Evolutionary conservation across 2,888 invertebrate genomes (phyloP).

Genomic region (Drymonia ruficornis): DNA sequence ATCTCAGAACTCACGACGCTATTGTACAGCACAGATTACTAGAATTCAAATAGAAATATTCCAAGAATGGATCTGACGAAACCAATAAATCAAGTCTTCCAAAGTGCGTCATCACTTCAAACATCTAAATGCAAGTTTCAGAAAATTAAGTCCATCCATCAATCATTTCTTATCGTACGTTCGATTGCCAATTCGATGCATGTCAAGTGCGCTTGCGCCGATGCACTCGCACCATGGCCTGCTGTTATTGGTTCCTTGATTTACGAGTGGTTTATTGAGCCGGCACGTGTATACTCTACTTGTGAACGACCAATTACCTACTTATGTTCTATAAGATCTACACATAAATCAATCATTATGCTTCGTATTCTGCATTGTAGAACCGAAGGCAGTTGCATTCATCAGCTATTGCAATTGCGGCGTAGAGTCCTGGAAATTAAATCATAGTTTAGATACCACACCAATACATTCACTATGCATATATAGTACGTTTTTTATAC

Average conservation of each 20-base stretch:
- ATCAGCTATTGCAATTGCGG: not conserved
- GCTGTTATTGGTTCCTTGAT: conserved; percentile 44
- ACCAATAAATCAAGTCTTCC: not conserved
- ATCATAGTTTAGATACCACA: no score
- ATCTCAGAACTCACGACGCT: not conserved
- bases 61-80: not conserved
- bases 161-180: conserved; percentile 40
- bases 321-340: conserved; percentile 26
- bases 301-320: conserved; percentile 30
- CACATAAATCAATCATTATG: conserved; percentile 25
- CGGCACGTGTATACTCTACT: conserved; percentile 44
- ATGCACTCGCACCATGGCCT: conserved; percentile 32
- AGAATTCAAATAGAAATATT: not conserved
- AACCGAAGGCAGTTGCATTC: conserved; percentile 11
- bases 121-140: conserved; percentile 16
- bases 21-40: not conserved
- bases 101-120: conserved; percentile 14
- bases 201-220: conserved; percentile 39
- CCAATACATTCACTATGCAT: no score
- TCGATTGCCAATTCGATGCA: conserved; percentile 38
- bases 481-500: no score
- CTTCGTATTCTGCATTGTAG: conserved; percentile 5
- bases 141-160: conserved; percentile 39
- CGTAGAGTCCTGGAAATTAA: not conserved
- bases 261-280: conserved; percentile 41